phyloP scores from a whole-genome alignment of 2,797 vertebrate species.

The Amphiprion clarkii region DNA sequence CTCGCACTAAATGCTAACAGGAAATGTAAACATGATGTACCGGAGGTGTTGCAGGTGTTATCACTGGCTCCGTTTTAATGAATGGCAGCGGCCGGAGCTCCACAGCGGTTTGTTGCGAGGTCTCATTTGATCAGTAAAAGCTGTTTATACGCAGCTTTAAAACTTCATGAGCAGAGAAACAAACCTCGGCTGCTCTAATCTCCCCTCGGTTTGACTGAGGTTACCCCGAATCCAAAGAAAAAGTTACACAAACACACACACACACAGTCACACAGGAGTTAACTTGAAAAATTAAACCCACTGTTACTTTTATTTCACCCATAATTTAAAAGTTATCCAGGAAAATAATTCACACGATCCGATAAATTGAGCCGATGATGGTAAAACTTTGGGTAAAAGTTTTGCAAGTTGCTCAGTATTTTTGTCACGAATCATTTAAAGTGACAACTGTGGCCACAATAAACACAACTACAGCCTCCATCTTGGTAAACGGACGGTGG shows the following conservation, averaged over 20 bases:
- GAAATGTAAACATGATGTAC: conserved; percentile 59
- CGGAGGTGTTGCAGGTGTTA: conserved; percentile 30
- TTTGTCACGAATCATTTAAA: no score
- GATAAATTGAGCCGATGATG: no score
- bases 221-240: conserved; percentile 5
- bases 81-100: background rate
- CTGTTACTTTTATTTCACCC: background rate
- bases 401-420: no score
- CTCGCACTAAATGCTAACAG: conserved; percentile 54
- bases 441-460: background rate
- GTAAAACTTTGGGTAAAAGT: no score
- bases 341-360: background rate
- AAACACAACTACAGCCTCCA: background rate
- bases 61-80: conserved; percentile 29
- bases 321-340: background rate
- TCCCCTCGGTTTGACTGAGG: background rate
- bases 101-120: background rate
- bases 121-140: conserved; percentile 12
- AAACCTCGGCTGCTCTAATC: conserved; percentile 1
- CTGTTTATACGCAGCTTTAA: conserved; percentile 18
- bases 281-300: background rate
- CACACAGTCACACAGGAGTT: background rate
- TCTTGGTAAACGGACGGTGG: no score
- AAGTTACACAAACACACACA: background rate
- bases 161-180: background rate